Evolutionary conservation across 1,140 invertebrate genomes (phyloP).

Genomic region (Paraescarpia echinospica): DNA sequence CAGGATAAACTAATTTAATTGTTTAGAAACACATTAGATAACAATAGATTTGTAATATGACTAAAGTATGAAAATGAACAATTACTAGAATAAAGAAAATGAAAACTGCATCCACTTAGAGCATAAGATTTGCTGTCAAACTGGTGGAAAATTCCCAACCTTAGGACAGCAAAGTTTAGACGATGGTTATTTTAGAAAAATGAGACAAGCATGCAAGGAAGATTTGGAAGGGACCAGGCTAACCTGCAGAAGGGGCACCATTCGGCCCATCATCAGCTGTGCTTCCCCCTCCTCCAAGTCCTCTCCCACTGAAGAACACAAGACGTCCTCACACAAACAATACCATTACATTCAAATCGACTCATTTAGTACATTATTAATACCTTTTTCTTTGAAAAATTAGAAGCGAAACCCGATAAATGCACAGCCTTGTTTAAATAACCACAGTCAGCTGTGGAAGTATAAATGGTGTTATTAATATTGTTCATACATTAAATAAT

Average conservation of each 20-base stretch:
- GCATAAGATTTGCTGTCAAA: background rate
- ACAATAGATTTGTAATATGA: background rate
- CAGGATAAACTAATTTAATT: background rate
- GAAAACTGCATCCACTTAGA: background rate
- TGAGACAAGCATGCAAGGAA: background rate
- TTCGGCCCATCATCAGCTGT: constrained; percentile 60
- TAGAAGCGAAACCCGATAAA: too few species aligned
- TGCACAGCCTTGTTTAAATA: too few species aligned
- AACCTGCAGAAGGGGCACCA: constrained; percentile 65
- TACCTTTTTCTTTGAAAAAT: too few species aligned
- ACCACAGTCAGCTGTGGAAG: too few species aligned
- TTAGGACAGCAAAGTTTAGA: background rate
- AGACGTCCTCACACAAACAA: constrained; percentile 17
- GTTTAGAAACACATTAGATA: background rate
- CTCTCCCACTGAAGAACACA: constrained; percentile 34
- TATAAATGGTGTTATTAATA: too few species aligned
- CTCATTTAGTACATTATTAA: too few species aligned
- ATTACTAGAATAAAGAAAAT: background rate
- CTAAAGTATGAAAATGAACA: background rate
- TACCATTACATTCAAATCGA: background rate
- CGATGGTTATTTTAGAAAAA: background rate
- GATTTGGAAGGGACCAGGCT: constrained; percentile 9
- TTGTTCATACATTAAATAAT: too few species aligned
- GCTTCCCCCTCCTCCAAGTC: constrained; percentile 55
- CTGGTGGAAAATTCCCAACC: constrained; percentile 9